Evolutionary conservation across 2,888 invertebrate species (phyloP).

Genomic region (Aspidapion aeneum): DNA sequence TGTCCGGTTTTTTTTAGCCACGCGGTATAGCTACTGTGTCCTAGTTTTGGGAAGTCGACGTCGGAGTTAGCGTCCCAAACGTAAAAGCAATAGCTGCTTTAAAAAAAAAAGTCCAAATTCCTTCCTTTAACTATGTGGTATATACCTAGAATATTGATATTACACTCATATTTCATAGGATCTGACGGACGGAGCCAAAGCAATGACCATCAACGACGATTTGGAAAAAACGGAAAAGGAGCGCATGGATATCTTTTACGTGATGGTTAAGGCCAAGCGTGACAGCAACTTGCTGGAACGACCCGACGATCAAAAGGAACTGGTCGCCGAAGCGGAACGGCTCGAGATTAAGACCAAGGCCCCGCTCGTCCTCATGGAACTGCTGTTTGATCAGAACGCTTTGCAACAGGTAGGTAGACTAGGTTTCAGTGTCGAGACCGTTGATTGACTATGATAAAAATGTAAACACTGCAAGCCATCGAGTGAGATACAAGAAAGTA

Average conservation of each 20-base stretch:
- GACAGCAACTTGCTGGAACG: constrained; percentile 60
- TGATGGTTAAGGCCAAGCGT: constrained; percentile 66
- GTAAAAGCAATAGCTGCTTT: too few species aligned
- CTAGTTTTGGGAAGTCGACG: too few species aligned
- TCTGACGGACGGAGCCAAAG: constrained; percentile 89
- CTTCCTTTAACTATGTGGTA: too few species aligned
- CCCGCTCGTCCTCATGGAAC: constrained; percentile 88
- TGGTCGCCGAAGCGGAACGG: constrained; percentile 80
- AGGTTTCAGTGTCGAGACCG: too few species aligned
- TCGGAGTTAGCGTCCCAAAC: too few species aligned
- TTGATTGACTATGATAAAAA: too few species aligned
- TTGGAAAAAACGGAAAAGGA: constrained; percentile 95
- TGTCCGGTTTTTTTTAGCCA: too few species aligned
- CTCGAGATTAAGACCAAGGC: constrained; percentile 94
- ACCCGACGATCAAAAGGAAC: constrained; percentile 61
- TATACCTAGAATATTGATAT: too few species aligned
- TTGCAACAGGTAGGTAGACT: constrained; percentile 60
- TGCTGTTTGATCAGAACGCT: constrained; percentile 69
- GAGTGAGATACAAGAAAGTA: too few species aligned
- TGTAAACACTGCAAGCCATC: too few species aligned
- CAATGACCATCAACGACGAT: constrained; percentile 93
- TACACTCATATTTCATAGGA: constrained; percentile 55
- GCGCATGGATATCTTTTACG: constrained; percentile 93
- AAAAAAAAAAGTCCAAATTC: too few species aligned
- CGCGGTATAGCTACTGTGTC: too few species aligned